These are phyloP conservation scores for Orchestia grillus DNA, from an alignment of 1,140 invertebrate genomes.

Conservation along the genomic window DNA sequence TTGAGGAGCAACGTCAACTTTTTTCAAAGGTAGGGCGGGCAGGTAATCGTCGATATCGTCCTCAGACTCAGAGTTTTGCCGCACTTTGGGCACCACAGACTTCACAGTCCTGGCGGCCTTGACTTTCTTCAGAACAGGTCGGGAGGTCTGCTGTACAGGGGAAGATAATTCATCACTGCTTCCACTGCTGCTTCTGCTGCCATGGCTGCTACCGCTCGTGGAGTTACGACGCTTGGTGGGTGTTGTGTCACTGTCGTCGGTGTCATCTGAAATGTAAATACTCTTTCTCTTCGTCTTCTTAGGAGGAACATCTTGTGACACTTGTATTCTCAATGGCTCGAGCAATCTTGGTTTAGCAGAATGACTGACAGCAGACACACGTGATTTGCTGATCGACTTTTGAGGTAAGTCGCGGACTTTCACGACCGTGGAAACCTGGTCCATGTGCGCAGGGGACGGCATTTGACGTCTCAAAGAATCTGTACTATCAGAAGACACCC, in stretches of 20 bases:
- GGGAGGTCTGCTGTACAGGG: background rate
- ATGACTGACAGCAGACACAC: background rate
- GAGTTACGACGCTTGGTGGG: background rate
- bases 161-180: background rate
- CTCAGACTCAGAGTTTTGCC: constrained; percentile 1
- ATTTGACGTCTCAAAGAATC: background rate
- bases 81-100: background rate
- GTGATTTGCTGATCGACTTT: background rate
- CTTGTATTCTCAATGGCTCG: constrained; percentile 23
- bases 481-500: background rate
- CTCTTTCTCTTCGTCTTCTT: background rate
- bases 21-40: background rate
- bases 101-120: constrained; percentile 18
- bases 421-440: background rate
- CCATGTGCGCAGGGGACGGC: background rate
- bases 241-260: background rate
- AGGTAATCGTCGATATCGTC: constrained; percentile 32
- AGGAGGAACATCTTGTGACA: constrained; percentile 31
- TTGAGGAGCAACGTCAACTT: background rate
- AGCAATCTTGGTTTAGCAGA: background rate
- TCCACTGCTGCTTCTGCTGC: background rate
- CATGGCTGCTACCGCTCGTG: background rate
- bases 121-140: background rate
- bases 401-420: background rate
- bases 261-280: background rate